Base-by-base conservation (phyloP, 2,797 vertebrate genomes). In the Karalla daura region DNA sequence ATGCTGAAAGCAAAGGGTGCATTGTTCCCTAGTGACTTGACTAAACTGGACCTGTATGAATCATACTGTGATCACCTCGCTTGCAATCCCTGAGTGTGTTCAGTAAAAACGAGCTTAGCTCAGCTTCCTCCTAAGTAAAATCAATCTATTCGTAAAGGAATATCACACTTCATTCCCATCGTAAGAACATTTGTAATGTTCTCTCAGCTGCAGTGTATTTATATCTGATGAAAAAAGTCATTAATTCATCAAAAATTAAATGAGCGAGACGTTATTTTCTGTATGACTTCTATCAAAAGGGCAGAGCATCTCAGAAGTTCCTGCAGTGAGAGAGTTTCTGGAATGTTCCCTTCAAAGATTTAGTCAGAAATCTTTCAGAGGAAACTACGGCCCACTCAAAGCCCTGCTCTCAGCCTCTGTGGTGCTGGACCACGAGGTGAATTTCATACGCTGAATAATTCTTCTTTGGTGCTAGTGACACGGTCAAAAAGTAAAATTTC, bases 321-420 rank as follows among this genome's bases (percentile, higher is more conserved):
- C 32, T 23, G 13, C 7, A 46, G 3, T 30, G 7, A 36, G 24
- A 32, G 17, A 28, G 50, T 28, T 41, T 44, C 10, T n/a, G 12
- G 33, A 20, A 21, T 0, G 10, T 27, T 46, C n/a, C 50, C 25
- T 47, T 63, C 15, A 67, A 43, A 61, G 6, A 49, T 43, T 65
- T 8, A 43, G 37, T 33, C 1, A 23, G 33, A 17, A 56, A 45
- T 2, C 12, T 49, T n/a, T 3, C 32, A 52, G 45, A 53, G 17
- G 33, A 51, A 70, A 69, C 17, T 17, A 13, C 13, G 13, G 1
- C 36, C 24, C 47, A 30, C n/a, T 56, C 8, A 58, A 39, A 14
- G 24, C 7, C 11, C 24, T 55, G 32, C 63, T 30, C 36, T 21
- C 35, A 50, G 59, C 36, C 21, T 24, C 35, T 27, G 30, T 37